Conservation (phyloP, 2,888 invertebrate genomes). For the Alloscopus bannaensis region DNA sequence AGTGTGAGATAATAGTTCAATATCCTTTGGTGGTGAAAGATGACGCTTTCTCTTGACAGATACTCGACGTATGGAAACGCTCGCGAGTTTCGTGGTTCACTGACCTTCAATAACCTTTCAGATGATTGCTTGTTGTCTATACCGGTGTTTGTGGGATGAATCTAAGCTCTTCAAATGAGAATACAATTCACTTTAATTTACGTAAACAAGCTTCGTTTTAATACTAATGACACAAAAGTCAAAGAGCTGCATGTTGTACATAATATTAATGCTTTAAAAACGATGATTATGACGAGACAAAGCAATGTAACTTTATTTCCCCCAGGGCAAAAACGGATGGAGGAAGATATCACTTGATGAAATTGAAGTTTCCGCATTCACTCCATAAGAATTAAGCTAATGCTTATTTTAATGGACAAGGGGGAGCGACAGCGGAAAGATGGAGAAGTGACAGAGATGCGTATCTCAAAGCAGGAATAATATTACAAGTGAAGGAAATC, state of each 20-base stretch:
- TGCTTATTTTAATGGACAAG: slow-evolving; percentile 12
- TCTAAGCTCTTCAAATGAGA: no score
- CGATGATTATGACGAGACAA: no score
- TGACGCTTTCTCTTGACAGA: slow-evolving; percentile 28
- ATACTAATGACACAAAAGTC: no score
- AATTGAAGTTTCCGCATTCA: slow-evolving; percentile 52
- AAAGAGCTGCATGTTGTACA: no score
- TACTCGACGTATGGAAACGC: neutral
- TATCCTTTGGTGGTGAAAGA: slow-evolving; percentile 39
- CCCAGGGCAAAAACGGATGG: slow-evolving; percentile 23
- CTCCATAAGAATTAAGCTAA: slow-evolving; percentile 6
- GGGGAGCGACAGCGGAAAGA: neutral
- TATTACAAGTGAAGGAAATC: slow-evolving; percentile 32
- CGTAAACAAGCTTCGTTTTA: no score
- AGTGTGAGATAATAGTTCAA: slow-evolving; percentile 44
- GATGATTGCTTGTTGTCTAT: no score
- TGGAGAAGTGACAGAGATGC: slow-evolving; percentile 1
- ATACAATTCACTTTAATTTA: no score
- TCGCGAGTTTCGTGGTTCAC: slow-evolving; percentile 31
- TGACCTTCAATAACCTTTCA: slow-evolving; percentile 38
- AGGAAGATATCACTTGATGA: slow-evolving; percentile 30
- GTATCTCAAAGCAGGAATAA: slow-evolving; percentile 37
- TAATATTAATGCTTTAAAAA: no score
- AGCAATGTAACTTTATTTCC: no score
- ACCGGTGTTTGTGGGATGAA: no score